phyloP scores from a whole-genome alignment of 92 coral and sea anemone species.

The Ricordea florida region DNA sequence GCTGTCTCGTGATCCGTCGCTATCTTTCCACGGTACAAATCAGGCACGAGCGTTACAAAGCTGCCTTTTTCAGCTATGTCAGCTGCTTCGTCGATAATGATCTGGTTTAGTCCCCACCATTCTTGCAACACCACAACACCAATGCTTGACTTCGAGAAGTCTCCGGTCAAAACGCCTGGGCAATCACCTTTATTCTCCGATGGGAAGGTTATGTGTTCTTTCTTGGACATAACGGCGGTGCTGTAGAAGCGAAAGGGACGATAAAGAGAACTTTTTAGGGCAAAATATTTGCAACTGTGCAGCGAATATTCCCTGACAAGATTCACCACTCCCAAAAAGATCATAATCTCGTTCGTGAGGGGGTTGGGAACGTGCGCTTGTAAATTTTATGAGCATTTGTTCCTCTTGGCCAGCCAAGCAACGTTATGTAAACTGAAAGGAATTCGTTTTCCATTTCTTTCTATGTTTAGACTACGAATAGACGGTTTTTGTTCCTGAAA shows the following conservation, averaged over 20 bases:
- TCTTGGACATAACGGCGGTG: constrained; percentile 4
- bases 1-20: constrained; percentile 71
- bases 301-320: no score
- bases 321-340: no score
- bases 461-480: no score
- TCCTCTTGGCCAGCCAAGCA: no score
- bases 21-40: constrained; percentile 67
- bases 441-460: no score
- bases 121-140: constrained; percentile 67
- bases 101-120: constrained; percentile 69
- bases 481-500: no score
- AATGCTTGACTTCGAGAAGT: constrained; percentile 10
- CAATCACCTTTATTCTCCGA: constrained; percentile 61
- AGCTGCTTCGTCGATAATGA: constrained; percentile 50
- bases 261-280: no score
- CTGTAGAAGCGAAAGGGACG: neutral
- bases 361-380: no score
- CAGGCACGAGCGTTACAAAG: constrained; percentile 70
- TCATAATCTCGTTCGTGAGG: no score
- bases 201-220: constrained; percentile 35
- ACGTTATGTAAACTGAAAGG: no score
- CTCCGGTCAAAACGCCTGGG: constrained; percentile 51
- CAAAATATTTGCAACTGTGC: no score
- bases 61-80: constrained; percentile 61
- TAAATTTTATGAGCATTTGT: no score